These are phyloP conservation scores for Tiliacea aurago DNA, from an alignment of 2,888 invertebrate species.

Conservation along the genomic window DNA sequence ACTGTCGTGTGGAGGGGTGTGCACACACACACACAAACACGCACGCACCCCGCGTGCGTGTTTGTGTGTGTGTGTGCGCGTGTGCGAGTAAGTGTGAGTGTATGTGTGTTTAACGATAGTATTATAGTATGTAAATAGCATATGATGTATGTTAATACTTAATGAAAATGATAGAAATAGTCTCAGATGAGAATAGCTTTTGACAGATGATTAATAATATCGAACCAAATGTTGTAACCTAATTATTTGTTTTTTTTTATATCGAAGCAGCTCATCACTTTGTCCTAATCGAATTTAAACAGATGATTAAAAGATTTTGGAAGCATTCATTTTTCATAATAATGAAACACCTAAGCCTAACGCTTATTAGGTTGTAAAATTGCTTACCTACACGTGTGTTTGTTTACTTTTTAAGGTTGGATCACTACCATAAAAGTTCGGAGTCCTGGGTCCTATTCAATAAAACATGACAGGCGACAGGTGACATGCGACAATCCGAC, in stretches of 20 bases:
- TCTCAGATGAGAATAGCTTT: too few relatives aligned
- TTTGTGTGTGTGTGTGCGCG: too few relatives aligned
- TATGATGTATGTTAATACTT: too few relatives aligned
- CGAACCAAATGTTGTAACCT: too few relatives aligned
- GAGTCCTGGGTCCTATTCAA: neutral
- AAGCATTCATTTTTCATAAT: neutral
- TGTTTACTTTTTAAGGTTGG: neutral
- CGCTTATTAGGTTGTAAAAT: neutral
- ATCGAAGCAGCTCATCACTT: neutral
- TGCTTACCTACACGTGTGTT: neutral
- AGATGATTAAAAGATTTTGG: slow-evolving; percentile 8
- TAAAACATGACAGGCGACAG: neutral
- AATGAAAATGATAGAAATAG: too few relatives aligned
- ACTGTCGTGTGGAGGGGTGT: too few relatives aligned
- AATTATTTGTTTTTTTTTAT: neutral
- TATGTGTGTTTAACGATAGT: too few relatives aligned
- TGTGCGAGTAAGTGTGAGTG: too few relatives aligned
- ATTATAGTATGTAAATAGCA: too few relatives aligned
- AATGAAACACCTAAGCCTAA: slow-evolving; percentile 12
- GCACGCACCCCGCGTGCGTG: too few relatives aligned
- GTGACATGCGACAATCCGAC: neutral
- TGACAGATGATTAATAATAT: too few relatives aligned
- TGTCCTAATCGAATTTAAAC: slow-evolving; percentile 13
- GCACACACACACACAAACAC: too few relatives aligned
- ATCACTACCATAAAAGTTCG: neutral